Percentiles rank a stretch among this genome's conserved stretches.
phyloP scores from a whole-genome alignment of 2,888 invertebrate genomes.

The Nycteola revayana region DNA sequence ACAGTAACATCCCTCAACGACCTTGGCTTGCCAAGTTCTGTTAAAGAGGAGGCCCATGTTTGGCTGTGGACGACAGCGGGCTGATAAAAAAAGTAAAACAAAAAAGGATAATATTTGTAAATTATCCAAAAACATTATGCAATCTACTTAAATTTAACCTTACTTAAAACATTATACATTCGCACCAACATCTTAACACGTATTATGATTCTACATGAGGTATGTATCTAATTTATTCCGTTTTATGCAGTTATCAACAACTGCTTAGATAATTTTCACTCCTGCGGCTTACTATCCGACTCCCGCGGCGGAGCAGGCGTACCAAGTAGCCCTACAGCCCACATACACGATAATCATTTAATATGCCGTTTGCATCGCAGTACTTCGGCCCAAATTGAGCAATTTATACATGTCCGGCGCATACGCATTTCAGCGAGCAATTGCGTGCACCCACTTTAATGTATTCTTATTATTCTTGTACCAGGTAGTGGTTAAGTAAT shows the following conservation, averaged over 20 bases:
- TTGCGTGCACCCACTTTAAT: constrained; percentile 35
- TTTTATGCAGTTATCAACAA: constrained; percentile 4
- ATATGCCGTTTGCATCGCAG: constrained; percentile 63
- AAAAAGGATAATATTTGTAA: too few relatives aligned
- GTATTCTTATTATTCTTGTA: constrained; percentile 33
- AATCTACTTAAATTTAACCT: too few relatives aligned
- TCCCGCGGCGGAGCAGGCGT: constrained; percentile 56
- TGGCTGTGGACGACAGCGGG: too few relatives aligned
- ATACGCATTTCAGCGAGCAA: constrained; percentile 36
- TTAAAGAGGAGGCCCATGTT: too few relatives aligned
- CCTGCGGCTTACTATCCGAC: constrained; percentile 17
- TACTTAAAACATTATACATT: too few relatives aligned
- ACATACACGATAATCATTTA: constrained; percentile 65
- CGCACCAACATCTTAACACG: too few relatives aligned
- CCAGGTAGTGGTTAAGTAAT: constrained; percentile 47
- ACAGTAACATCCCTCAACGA: too few relatives aligned
- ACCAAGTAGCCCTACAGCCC: constrained; percentile 54
- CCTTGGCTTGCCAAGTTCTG: too few relatives aligned
- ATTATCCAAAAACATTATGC: too few relatives aligned
- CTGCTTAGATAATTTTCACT: constrained; percentile 12
- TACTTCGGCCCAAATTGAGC: constrained; percentile 69
- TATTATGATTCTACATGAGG: too few relatives aligned
- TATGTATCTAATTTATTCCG: too few relatives aligned
- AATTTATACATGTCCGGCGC: constrained; percentile 62
- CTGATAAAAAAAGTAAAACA: too few relatives aligned